Base-by-base conservation (phyloP, 2,888 invertebrate genomes). In the Drosophila mulleri region DNA sequence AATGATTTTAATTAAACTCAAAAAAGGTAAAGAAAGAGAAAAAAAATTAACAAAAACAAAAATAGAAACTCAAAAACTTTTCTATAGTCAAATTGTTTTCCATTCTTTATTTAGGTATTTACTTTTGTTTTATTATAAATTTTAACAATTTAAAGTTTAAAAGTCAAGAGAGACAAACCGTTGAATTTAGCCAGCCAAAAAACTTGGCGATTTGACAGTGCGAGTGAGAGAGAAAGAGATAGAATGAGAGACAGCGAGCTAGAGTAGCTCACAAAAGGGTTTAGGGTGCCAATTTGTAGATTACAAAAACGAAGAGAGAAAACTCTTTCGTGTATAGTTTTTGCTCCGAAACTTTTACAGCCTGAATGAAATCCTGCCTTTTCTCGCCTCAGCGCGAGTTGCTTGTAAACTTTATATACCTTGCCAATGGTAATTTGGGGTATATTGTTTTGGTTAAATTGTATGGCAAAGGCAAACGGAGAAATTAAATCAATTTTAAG, bases 251-350 rank as follows among this genome's bases (percentile, higher is more conserved):
- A 20, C 23, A 32, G 11, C 2, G n/a, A 12, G 23, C 1, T 2
- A 1, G 53, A n/a, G 35, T 23, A 23, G 11, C 12, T 14, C 58
- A 26, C 54, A 35, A 75, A 75, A 67, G 75, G 78, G 62, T 76
- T 81, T 78, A 72, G 63, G 83, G 76, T 78, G 72, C 66, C 86
- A 83, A 83, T 83, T 83, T 78, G 78, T 73, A 71, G 75, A 83
- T 78, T 65, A 68, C 64, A 70, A 68, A 48, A 73, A 39, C 16
- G 26, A 14, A 52, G 42, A 47, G 42, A 16, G 26, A 20, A 45
- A 65, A 71, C 16, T 41, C 59, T 37, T 48, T 50, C 53, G 60
- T 44, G 54, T 60, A 32, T 65, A 62, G 69, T 70, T 54, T 73
- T 67, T 54, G 39, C 18, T 47, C 35, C 5, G 32, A 37, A 48